Evolutionary conservation across 2,113 vertebrate genomes (phyloP).

Genomic region (Centropus bengalensis): DNA sequence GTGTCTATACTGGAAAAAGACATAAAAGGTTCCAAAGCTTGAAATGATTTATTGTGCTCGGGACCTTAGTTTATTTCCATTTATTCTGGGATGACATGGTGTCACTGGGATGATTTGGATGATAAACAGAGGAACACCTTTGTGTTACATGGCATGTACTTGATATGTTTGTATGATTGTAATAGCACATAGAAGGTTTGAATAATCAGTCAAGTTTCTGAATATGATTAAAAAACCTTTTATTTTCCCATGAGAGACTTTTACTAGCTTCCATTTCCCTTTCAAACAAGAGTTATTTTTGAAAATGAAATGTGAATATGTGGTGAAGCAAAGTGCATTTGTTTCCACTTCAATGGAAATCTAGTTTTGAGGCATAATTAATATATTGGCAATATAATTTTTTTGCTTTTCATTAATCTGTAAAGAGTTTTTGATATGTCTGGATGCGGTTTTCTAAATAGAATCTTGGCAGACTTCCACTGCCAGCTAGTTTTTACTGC

Average conservation of each 20-base stretch:
- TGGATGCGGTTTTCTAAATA: constrained; percentile 54
- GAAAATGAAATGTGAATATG: neutral
- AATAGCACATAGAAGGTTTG: neutral
- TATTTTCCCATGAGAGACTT: neutral
- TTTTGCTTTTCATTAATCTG: constrained; percentile 33
- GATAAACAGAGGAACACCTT: neutral
- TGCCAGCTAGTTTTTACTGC: constrained; percentile 34
- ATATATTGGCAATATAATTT: neutral
- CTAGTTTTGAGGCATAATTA: constrained; percentile 17
- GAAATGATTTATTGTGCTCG: neutral
- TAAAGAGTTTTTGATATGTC: constrained; percentile 48
- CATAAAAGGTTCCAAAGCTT: neutral
- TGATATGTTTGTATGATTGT: neutral
- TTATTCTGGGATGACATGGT: neutral
- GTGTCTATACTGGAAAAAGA: neutral
- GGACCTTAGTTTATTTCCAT: neutral
- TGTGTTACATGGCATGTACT: neutral
- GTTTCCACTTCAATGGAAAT: neutral
- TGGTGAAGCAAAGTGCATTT: neutral
- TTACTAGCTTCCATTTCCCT: neutral
- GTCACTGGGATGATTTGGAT: neutral
- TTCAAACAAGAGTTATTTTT: neutral
- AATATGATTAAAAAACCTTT: neutral
- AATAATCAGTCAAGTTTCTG: neutral
- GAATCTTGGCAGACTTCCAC: constrained; percentile 48